Conservation (phyloP, 2,113 vertebrate species). For the Ammodytes dubius region DNA sequence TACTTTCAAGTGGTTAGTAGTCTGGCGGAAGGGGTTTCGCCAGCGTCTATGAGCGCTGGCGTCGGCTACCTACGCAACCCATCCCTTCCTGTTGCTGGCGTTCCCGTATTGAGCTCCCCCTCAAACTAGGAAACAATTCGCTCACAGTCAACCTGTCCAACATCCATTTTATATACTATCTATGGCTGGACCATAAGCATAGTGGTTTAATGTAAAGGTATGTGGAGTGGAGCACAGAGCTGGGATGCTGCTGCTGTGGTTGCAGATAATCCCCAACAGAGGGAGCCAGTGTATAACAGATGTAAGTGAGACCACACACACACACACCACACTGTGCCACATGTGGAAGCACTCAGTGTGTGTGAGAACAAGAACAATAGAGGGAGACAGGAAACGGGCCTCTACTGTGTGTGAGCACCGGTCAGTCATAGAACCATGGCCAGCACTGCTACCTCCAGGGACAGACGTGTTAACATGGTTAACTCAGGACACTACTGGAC, state of each 20-base stretch:
- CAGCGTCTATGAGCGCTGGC: too few species aligned
- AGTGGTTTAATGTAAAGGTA: background rate
- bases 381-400: conserved; percentile 63
- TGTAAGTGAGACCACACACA: too few species aligned
- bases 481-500: background rate
- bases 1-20: too few species aligned
- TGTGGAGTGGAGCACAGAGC: background rate
- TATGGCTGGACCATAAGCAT: background rate
- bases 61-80: too few species aligned
- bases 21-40: too few species aligned
- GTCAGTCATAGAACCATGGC: conserved; percentile 28
- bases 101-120: too few species aligned
- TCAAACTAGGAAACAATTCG: too few species aligned
- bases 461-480: conserved; percentile 35
- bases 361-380: conserved; percentile 63
- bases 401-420: conserved; percentile 44
- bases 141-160: too few species aligned
- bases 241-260: conserved; percentile 9
- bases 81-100: too few species aligned
- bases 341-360: conserved; percentile 74
- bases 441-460: conserved; percentile 37
- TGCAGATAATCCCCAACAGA: conserved; percentile 63
- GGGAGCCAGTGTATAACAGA: conserved; percentile 43
- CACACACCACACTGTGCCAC: conserved; percentile 22
- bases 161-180: background rate